Base-by-base conservation (phyloP, 2,888 invertebrate species). In the Lasioglossum zephyrum region DNA sequence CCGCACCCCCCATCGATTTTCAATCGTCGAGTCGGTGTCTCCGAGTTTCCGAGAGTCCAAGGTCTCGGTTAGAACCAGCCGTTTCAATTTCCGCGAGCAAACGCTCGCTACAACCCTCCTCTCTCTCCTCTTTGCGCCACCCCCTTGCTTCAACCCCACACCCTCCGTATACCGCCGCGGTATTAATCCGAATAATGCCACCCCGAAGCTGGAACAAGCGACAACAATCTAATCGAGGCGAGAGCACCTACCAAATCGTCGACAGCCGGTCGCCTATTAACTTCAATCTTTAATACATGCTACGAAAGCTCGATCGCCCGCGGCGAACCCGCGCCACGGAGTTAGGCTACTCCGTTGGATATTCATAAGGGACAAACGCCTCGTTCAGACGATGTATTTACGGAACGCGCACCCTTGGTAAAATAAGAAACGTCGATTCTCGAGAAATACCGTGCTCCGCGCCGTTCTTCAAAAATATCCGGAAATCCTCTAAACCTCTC, bases 11-110 rank as follows among this genome's bases (percentile, higher is more conserved):
- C 47, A 81, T 82, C 74, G 81, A 82, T 82, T 82, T 75, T 80
- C 82, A 49, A 74, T 69, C 82, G 81, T 47, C 26, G 70, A 47
- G 69, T 44, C 26, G 69, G 22, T 44, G 63, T 69, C 74, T 60
- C 69, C 66, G 22, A 70, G 70, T n/a, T 70, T 57, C 57, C 73
- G 47, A 26, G 22, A 66, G 18, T 72, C 82, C 82, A 82, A 81
- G 82, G 82, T 82, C 82, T 69, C 57, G 81, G 82, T 82, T 81
- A 74, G 81, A 69, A 18, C 31, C 73, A 73, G 57, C 57, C 75
- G 83, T 13, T 73, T 31, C 72, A 72, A 81, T 83, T 83, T 83
- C 82, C 72, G 72, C 70, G 72, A n/a, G 22, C 41, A 41, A 81
- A 63, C 31, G n/a, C 26, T 60, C 69, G 41, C 69, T 9, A n/a